Evolutionary conservation across 1,140 invertebrate species (phyloP), one percentile per base, ranked within the genome.

Genomic region (Drosophila albomicans): DNA sequence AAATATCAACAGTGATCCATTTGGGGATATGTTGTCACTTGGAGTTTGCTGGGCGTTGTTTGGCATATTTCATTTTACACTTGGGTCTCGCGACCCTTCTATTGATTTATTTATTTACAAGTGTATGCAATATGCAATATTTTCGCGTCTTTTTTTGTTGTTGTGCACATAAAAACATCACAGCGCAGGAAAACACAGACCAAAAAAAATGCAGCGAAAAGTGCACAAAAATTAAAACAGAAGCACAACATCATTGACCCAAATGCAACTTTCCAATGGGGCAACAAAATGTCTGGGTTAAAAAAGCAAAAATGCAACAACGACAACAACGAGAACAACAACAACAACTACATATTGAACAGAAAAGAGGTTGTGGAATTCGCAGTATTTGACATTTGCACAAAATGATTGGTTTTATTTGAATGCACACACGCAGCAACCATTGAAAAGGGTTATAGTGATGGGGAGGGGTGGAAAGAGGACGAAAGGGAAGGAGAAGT

Each of bases 331-430:
- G 16, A 16, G 1, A 16, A 16, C 16, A 7, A 32, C 32, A 56
- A 30, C 38, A 65, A 8, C 1, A 35, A 28, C 45, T 43, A 11
- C 8, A n/a, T 6, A 13, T 11, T 20, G 11, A 57, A 20, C 32
- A 41, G 35, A 57, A 45, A 66, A 61, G 46, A 32, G 41, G 57
- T 66, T 74, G 70, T 58, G 32, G 38, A 65, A 70, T 67, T 65
- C 64, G 64, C 71, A 69, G 59, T 75, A 63, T 69, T 70, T 78
- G 72, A 78, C 76, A 64, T 78, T 75, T 75, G 64, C 66, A 75
- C 52, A 78, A 74, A 74, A 78, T 78, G 64, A 78, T 78, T 78
- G 72, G 72, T 75, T 75, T 75, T 75, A 75, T 75, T 75, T 75
- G 68, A 54, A 65, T 75, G 73, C 73, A 48, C 68, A 71, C 73